Conservation (phyloP, 2,113 vertebrate species). For the Donacobius atricapilla region DNA sequence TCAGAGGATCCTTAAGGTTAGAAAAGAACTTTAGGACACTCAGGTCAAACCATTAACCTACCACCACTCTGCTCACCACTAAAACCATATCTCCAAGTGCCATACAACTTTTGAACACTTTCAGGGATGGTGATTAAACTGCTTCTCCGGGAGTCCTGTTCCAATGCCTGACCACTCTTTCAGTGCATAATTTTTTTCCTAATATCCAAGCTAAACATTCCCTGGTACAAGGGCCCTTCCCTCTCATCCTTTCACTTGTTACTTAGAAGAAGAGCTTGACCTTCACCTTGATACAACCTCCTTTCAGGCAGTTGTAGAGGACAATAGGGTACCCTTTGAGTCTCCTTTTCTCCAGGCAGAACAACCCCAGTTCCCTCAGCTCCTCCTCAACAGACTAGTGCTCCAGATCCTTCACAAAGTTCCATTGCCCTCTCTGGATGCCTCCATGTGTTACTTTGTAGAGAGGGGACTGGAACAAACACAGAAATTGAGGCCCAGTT, state of each 20-base stretch:
- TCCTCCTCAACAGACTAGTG: background rate
- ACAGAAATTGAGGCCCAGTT: background rate
- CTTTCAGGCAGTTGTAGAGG: background rate
- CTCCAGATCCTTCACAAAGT: background rate
- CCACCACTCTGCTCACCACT: background rate
- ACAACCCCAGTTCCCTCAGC: background rate
- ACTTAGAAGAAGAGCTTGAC: background rate
- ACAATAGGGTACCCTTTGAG: background rate
- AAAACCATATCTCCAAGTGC: background rate
- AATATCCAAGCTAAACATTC: background rate
- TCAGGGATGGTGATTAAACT: background rate
- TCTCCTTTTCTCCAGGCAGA: background rate
- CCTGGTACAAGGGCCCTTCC: background rate
- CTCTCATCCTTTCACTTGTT: background rate
- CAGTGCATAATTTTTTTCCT: background rate
- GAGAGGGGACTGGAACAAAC: no score
- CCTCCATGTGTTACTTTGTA: background rate
- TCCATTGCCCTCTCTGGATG: background rate
- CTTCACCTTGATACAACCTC: background rate
- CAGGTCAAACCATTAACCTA: background rate
- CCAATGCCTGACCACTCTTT: background rate
- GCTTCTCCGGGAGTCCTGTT: background rate
- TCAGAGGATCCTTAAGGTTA: background rate
- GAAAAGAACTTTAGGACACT: background rate
- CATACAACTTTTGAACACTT: background rate